Percentiles rank a stretch among this genome's conserved stretches.
Evolutionary conservation across 2,797 vertebrate genomes (phyloP).

Genomic region (Alfaro cultratus): DNA sequence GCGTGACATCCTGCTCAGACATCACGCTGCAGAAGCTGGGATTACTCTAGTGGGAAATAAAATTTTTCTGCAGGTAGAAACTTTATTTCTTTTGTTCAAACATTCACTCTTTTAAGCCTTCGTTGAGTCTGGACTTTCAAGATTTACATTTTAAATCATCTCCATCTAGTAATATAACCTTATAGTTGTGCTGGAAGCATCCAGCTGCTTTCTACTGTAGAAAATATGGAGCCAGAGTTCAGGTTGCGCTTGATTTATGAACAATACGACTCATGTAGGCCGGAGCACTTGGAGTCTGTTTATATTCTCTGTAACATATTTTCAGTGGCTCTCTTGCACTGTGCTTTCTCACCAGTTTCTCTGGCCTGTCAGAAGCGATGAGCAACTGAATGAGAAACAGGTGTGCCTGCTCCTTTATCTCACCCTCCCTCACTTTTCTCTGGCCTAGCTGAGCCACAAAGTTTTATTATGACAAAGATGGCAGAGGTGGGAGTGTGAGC

Average conservation of each 20-base stretch:
- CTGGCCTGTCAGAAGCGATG: slow-evolving; percentile 68
- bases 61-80: slow-evolving; percentile 18
- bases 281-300: slow-evolving; percentile 45
- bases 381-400: slow-evolving; percentile 79
- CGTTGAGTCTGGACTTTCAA: slow-evolving; percentile 36
- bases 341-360: slow-evolving; percentile 54
- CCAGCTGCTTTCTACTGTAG: slow-evolving; percentile 7
- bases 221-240: slow-evolving; percentile 5
- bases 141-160: slow-evolving; percentile 16
- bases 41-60: slow-evolving; percentile 52
- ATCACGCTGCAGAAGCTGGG: slow-evolving; percentile 29
- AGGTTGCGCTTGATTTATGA: slow-evolving; percentile 17
- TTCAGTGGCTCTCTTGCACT: slow-evolving; percentile 52
- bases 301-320: slow-evolving; percentile 57
- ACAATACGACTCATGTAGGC: slow-evolving; percentile 26
- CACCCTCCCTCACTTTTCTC: slow-evolving; percentile 14
- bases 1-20: slow-evolving; percentile 43
- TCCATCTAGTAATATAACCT: slow-evolving; percentile 14
- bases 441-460: slow-evolving; percentile 36
- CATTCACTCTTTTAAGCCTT: slow-evolving; percentile 22
- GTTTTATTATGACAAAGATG: slow-evolving; percentile 53
- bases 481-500: slow-evolving; percentile 24
- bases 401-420: slow-evolving; percentile 70
- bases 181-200: slow-evolving; percentile 11
- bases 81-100: slow-evolving; percentile 34